A percentile compares a stretch with the other conserved stretches of the same genome.
Evolutionary conservation across 2,888 invertebrate species (phyloP).

Genomic region (Phalera bucephala): DNA sequence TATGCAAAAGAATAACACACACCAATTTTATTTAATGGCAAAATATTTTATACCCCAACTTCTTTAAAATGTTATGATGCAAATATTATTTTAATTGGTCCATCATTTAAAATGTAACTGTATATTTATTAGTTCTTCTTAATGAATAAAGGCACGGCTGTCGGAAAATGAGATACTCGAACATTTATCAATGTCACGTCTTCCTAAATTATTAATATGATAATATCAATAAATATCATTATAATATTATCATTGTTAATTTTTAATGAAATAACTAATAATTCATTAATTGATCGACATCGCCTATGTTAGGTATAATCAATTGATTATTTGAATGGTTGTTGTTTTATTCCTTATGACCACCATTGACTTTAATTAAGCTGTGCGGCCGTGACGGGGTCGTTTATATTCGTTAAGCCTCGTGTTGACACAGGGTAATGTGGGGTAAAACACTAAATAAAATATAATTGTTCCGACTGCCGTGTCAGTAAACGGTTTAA

Average conservation of each 20-base stretch:
- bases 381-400: constrained; percentile 19
- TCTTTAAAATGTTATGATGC: constrained; percentile 18
- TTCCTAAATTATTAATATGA: constrained; percentile 32
- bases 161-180: constrained; percentile 24
- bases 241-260: constrained; percentile 1
- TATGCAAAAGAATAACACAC: background rate
- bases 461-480: constrained; percentile 13
- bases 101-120: constrained; percentile 26
- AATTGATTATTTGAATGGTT: constrained; percentile 9
- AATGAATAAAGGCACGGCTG: constrained; percentile 24
- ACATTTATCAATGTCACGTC: constrained; percentile 25
- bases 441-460: constrained; percentile 11
- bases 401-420: constrained; percentile 9
- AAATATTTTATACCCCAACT: constrained; percentile 9
- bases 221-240: constrained; percentile 8
- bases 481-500: constrained; percentile 6
- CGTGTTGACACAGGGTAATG: constrained; percentile 19
- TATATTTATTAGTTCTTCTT: constrained; percentile 24
- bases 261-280: background rate
- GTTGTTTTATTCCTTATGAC: constrained; percentile 20
- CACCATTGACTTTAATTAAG: constrained; percentile 16
- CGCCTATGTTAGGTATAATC: constrained; percentile 1
- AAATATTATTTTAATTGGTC: constrained; percentile 29
- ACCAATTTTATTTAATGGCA: background rate
- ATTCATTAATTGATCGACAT: background rate